phyloP scores from a whole-genome alignment of 2,113 vertebrate genomes.

The Bungarus multicinctus region DNA sequence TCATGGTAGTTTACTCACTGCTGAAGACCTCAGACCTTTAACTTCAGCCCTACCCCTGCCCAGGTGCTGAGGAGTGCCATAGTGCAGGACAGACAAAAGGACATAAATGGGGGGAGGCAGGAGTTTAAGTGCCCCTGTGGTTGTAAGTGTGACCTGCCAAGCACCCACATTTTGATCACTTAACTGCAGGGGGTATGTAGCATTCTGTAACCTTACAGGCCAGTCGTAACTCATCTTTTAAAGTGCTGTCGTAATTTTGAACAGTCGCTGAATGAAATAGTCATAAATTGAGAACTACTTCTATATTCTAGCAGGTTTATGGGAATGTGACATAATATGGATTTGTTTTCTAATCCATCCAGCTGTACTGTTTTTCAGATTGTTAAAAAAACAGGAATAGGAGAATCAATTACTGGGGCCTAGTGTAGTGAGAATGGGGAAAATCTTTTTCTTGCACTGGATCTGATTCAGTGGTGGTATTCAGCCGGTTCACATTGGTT shows the following conservation, averaged over 20 bases:
- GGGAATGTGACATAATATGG: too few species aligned
- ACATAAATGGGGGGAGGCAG: background rate
- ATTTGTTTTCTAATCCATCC: background rate
- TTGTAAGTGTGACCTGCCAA: background rate
- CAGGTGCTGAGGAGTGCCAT: background rate
- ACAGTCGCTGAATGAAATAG: background rate
- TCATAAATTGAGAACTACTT: background rate
- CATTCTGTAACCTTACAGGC: background rate
- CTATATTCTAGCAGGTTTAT: background rate
- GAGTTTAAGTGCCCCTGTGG: background rate
- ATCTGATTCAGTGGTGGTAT: too few species aligned
- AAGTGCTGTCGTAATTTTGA: background rate
- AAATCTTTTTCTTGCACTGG: accelerated
- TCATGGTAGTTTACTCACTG: background rate
- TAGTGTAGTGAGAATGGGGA: background rate
- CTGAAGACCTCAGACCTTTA: background rate
- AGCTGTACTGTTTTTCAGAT: background rate
- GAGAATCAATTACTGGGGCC: background rate
- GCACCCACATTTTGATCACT: background rate
- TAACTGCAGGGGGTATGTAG: background rate
- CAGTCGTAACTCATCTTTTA: background rate
- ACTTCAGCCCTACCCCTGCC: background rate
- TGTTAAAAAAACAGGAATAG: background rate
- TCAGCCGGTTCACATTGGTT: too few species aligned
- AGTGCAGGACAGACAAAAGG: background rate